A percentile compares a stretch with the other conserved stretches of the same genome.
These are phyloP conservation scores for Nemurella pictetii DNA, from an alignment of 2,888 invertebrate species.

Conservation along the genomic window DNA sequence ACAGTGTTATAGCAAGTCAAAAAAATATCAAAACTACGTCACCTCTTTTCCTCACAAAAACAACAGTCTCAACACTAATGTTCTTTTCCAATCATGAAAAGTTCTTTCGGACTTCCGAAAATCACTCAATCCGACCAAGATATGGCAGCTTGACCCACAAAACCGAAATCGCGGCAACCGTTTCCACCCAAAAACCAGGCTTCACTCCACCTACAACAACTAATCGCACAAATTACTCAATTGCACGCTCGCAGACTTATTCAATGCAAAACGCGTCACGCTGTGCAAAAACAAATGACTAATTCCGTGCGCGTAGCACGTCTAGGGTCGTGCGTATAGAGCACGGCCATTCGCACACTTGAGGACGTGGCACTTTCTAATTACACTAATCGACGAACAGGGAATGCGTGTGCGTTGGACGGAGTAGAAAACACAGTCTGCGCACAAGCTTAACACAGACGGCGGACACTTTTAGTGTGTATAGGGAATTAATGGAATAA, in stretches of 20 bases:
- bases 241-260: not conserved
- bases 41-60: no score
- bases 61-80: no score
- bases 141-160: not conserved
- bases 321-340: not conserved
- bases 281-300: not conserved
- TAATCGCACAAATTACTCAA: not conserved
- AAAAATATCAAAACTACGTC: no score
- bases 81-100: not conserved
- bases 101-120: not conserved
- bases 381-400: not conserved
- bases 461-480: not conserved
- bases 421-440: not conserved
- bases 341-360: not conserved
- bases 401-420: not conserved
- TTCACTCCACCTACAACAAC: not conserved
- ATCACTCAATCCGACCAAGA: not conserved
- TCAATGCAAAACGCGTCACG: not conserved
- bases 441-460: not conserved
- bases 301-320: not conserved
- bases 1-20: no score
- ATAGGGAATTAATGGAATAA: not conserved
- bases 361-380: not conserved
- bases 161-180: not conserved
- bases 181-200: no score